A percentile compares a stretch with the other conserved stretches of the same genome.
Conservation (phyloP, 2,113 vertebrate genomes). For the Speoplatyrhinus poulsoni region DNA sequence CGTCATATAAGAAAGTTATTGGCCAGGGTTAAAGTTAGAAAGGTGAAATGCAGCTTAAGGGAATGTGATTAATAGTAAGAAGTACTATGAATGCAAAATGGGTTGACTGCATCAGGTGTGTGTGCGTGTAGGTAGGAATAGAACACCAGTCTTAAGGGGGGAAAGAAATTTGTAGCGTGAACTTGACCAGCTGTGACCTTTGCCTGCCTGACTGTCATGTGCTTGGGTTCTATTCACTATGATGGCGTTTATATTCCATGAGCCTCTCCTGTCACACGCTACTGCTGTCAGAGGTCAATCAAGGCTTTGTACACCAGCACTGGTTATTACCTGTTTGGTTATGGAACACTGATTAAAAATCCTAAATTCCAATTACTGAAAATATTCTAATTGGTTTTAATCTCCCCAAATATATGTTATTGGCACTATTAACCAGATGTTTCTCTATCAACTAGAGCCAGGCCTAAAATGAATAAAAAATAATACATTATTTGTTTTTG, state of each 20-base stretch:
- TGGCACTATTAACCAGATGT: slow-evolving; percentile 10
- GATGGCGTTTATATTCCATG: slow-evolving; percentile 57
- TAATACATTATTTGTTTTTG: not conserved
- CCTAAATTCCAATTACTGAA: slow-evolving; percentile 4
- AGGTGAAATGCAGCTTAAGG: slow-evolving; percentile 16
- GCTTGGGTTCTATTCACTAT: slow-evolving; percentile 62
- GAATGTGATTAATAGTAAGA: not conserved
- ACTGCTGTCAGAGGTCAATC: slow-evolving; percentile 41
- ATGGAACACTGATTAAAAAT: slow-evolving; percentile 27
- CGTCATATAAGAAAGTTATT: not conserved
- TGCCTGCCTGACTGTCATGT: slow-evolving; percentile 60
- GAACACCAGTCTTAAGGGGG: not conserved
- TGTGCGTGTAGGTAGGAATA: slow-evolving; percentile 1
- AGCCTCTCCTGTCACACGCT: slow-evolving; percentile 48
- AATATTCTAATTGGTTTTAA: slow-evolving; percentile 6
- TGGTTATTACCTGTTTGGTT: slow-evolving; percentile 11
- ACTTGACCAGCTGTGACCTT: slow-evolving; percentile 65
- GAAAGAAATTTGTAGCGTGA: slow-evolving; percentile 27
- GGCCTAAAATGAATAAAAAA: slow-evolving; percentile 3
- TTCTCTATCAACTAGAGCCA: not conserved
- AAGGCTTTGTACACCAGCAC: slow-evolving; percentile 1
- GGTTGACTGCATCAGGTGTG: not conserved
- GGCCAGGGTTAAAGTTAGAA: not conserved
- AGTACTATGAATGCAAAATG: no score
- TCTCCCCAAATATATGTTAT: slow-evolving; percentile 3